Evolutionary conservation across 2,113 vertebrate genomes (phyloP), one percentile per base, ranked within the genome.

Genomic region (Hucho hucho): DNA sequence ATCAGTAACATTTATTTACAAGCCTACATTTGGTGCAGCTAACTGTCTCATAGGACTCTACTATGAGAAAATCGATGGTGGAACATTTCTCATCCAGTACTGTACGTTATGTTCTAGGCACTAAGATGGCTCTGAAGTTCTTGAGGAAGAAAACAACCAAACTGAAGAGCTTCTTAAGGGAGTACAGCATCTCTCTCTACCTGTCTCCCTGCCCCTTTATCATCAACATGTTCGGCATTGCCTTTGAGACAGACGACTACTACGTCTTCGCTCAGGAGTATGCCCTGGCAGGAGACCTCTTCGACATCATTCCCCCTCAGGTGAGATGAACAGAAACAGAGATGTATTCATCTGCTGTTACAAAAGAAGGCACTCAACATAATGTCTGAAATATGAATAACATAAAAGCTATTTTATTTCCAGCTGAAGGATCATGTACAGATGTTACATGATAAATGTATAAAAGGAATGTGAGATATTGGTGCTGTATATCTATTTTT

Each of bases 251-350:
- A 0, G 92, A 94, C 6, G 93, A 95, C 12, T 93, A 89, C 87
- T 95, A 94, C 81, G 87, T 93, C 85, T 95, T 95, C 32, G 93
- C 93, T 25, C 93, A 94, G 80, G 94, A 95, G 89, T 94, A 90
- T 11, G 94, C 93, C 0, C 80, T 91, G n/a, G 93, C 93, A 0
- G 94, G 94, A 2, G 94, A 95, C 72, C 92, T 95, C 53, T 95
- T 95, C 1, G 94, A 95, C 87, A 94, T 95, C 81, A 95, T 95
- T 75, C 94, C 94, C 1, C 94, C 94, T 0, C 94, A 95, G 93
- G 94, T 95, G 75, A 84, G 80, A 37, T 3, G 61, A 32, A 11
- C 2, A 1, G 67, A 9, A 6, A 43, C 32, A 14, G 16, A 49
- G 49, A 24, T 7, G n/a, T 22, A 24, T 20, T 9, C 3, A 61